Base-by-base conservation (phyloP, 2,113 vertebrate genomes). In the Acanthisitta chloris region DNA sequence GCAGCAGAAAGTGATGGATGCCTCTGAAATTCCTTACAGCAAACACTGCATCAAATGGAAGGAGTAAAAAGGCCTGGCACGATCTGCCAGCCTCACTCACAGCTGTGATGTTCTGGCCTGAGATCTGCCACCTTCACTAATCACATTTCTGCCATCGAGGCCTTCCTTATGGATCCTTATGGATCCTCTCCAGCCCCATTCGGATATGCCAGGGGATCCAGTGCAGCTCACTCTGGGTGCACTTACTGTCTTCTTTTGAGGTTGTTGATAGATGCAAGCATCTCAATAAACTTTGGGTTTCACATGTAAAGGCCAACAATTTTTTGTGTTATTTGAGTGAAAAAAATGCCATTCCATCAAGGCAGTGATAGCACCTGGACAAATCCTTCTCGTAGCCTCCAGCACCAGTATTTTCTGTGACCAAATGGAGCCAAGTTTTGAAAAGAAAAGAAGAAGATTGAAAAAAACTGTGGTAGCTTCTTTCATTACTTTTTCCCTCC, bases 131-230 rank as follows among this genome's bases (percentile, higher is more conserved):
- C 46, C 71, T 90, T 66, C 3, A 1, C 38, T 42, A 16, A 29
- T 14, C 25, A 6, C 19, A 3, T 42, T 81, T 73, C 73, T 86
- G 49, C 62, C 40, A 8, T 20, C n/a, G n/a, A n/a, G n/a, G n/a
- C n/a, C n/a, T n/a, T n/a, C n/a, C n/a, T n/a, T n/a, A n/a, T n/a
- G n/a, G n/a, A n/a, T n/a, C n/a, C n/a, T n/a, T n/a, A n/a, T n/a
- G n/a, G n/a, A n/a, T n/a, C 3, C 6, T 49, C 55, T 51, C 18
- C 1, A 0, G 16, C 29, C 38, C 46, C 5, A 1, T 11, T 28
- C 45, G 72, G 23, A 4, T 64, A 12, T 31, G 40, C 17, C 13
- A 46, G 12, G 36, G 42, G 24, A 42, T 65, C 17, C 64, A 33
- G 11, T 62, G 86, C 28, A 62, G 46, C 28, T 34, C 14, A 21